phyloP scores from a whole-genome alignment of 2,113 vertebrate species.

The Nycticebus coucang region DNA sequence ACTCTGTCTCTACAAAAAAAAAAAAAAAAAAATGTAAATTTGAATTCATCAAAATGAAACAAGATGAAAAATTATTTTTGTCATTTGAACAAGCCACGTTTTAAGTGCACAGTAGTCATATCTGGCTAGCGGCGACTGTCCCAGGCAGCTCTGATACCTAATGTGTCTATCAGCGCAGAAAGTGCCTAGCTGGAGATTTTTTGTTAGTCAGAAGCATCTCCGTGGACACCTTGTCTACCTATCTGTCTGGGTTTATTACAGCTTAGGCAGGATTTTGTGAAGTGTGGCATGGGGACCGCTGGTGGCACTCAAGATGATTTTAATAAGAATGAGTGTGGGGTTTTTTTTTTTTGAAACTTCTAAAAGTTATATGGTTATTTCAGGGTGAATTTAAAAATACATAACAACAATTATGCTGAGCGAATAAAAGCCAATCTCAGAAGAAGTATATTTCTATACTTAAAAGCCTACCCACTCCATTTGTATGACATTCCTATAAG shows the following conservation, averaged over 20 bases:
- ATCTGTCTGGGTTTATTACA: accelerated
- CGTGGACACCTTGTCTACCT: accelerated
- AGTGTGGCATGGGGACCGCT: accelerated
- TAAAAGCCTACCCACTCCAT: neutral
- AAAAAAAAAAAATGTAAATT: neutral
- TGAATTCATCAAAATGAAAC: neutral
- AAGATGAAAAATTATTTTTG: neutral
- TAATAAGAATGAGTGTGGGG: neutral
- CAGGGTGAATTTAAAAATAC: neutral
- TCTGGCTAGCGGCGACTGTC: no score
- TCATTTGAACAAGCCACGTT: neutral
- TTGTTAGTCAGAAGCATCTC: neutral
- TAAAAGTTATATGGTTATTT: neutral
- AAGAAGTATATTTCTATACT: neutral
- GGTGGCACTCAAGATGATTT: neutral
- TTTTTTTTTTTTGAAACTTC: neutral
- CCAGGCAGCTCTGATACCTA: neutral
- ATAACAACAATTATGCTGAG: neutral
- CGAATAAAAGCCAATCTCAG: neutral
- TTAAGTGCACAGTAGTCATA: neutral
- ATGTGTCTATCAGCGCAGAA: no score
- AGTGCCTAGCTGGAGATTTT: neutral
- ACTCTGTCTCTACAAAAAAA: no score
- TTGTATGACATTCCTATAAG: neutral
- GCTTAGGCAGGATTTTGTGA: no score